These are phyloP conservation scores for Clistopyga incitator DNA, from an alignment of 2,888 invertebrate genomes.

Conservation along the genomic window DNA sequence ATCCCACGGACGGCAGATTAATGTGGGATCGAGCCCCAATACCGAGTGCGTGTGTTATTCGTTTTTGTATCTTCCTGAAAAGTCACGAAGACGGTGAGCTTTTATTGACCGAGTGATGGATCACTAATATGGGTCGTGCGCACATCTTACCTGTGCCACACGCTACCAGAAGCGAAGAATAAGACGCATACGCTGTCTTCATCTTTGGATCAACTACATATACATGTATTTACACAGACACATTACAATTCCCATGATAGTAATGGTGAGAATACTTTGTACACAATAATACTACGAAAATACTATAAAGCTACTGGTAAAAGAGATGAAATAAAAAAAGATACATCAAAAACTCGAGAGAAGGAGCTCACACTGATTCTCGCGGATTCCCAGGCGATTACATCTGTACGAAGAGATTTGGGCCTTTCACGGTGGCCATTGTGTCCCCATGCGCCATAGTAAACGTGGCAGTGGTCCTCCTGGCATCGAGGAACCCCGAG, in stretches of 20 bases:
- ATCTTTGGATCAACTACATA: slow-evolving; percentile 13
- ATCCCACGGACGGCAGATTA: slow-evolving; percentile 74
- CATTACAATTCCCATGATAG: neutral
- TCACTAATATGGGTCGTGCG: slow-evolving; percentile 73
- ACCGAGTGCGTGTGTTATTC: slow-evolving; percentile 4
- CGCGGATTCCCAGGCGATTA: slow-evolving; percentile 83
- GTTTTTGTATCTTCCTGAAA: slow-evolving; percentile 57
- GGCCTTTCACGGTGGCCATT: slow-evolving; percentile 59
- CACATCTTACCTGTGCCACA: slow-evolving; percentile 23
- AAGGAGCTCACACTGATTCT: slow-evolving; percentile 62
- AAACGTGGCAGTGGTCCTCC: slow-evolving; percentile 13
- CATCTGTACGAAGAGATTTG: slow-evolving; percentile 76
- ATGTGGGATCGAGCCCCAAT: slow-evolving; percentile 72
- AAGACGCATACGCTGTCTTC: slow-evolving; percentile 40
- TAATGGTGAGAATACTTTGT: slow-evolving; percentile 1
- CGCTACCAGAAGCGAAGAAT: slow-evolving; percentile 17
- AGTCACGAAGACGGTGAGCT: slow-evolving; percentile 59
- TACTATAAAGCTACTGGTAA: slow-evolving; percentile 18
- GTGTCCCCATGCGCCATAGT: slow-evolving; percentile 44
- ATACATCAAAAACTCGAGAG: slow-evolving; percentile 44
- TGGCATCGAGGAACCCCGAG: slow-evolving; percentile 24
- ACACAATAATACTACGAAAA: slow-evolving; percentile 18
- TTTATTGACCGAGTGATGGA: slow-evolving; percentile 73
- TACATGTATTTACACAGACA: neutral
- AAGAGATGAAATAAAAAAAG: slow-evolving; percentile 36